phyloP scores from a whole-genome alignment of 37 sponge, comb jelly and placozoan species.

The Halisarca cf. caerulea region DNA sequence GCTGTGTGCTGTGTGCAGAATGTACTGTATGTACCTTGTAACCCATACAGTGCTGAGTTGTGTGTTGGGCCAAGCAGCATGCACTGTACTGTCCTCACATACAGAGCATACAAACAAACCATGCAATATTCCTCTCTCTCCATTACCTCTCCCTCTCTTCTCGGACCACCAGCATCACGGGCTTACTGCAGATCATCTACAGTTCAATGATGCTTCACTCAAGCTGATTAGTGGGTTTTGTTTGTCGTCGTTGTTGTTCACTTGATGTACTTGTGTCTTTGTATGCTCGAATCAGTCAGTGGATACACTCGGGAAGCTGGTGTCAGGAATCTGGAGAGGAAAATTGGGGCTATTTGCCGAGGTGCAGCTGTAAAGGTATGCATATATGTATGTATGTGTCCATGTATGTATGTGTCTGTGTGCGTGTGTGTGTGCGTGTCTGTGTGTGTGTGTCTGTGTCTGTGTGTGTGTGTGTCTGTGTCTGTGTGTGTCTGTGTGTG shows the following conservation, averaged over 20 bases:
- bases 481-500: too few species aligned
- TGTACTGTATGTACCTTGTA: too few species aligned
- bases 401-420: neutral
- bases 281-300: constrained; percentile 37
- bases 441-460: too few species aligned
- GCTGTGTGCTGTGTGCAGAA: too few species aligned
- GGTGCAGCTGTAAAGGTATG: constrained; percentile 82
- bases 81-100: too few species aligned
- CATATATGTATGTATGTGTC: neutral
- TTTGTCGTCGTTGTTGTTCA: neutral
- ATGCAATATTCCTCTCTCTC: too few species aligned
- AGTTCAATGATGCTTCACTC: constrained; percentile 30
- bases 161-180: constrained; percentile 28
- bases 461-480: too few species aligned
- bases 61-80: too few species aligned
- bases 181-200: constrained; percentile 39
- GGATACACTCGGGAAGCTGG: constrained; percentile 90
- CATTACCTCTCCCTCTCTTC: neutral
- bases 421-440: neutral
- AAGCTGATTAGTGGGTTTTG: constrained; percentile 36
- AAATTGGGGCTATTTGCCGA: constrained; percentile 77
- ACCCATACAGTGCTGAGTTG: too few species aligned
- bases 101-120: too few species aligned
- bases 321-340: constrained; percentile 81
- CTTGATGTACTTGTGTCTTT: neutral